Conservation (phyloP, 2,888 invertebrate genomes). For the Dexiosoma caninum region DNA sequence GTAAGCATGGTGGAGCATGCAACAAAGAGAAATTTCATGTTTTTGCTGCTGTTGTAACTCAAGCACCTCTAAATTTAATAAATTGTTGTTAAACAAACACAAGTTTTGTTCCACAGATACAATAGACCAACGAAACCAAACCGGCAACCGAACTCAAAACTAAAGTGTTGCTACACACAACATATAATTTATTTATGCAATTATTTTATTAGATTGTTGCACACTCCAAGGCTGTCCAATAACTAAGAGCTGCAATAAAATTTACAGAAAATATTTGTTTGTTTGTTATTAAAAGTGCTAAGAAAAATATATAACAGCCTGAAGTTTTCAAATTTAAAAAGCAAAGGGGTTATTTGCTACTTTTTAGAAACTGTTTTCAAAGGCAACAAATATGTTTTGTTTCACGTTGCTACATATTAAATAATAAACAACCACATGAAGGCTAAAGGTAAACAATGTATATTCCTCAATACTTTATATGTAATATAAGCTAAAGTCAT, state of each 20-base stretch:
- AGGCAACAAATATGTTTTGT: background rate
- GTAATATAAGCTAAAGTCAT: no score
- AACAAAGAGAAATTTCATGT: slow-evolving; percentile 36
- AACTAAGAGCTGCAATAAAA: slow-evolving; percentile 12
- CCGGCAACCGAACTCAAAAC: slow-evolving; percentile 4
- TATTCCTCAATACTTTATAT: no score
- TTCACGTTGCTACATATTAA: no score
- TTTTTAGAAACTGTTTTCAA: background rate
- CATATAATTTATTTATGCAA: slow-evolving; percentile 63
- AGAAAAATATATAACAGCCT: background rate
- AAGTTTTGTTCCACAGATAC: slow-evolving; percentile 19
- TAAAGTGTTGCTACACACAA: slow-evolving; percentile 20
- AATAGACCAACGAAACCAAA: slow-evolving; percentile 9
- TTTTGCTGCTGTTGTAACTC: slow-evolving; percentile 32
- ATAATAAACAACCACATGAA: no score
- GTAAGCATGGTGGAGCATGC: slow-evolving; percentile 6
- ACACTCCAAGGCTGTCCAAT: slow-evolving; percentile 56
- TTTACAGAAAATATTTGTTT: background rate
- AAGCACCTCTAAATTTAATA: slow-evolving; percentile 58
- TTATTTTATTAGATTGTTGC: slow-evolving; percentile 64
- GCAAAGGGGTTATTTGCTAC: background rate
- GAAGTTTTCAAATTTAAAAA: background rate
- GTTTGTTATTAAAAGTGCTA: background rate
- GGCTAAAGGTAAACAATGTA: no score
- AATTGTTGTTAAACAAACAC: slow-evolving; percentile 61